Evolutionary conservation across 2,113 vertebrate species (phyloP), one percentile per base, ranked within the genome.

Genomic region (Bucco capensis): DNA sequence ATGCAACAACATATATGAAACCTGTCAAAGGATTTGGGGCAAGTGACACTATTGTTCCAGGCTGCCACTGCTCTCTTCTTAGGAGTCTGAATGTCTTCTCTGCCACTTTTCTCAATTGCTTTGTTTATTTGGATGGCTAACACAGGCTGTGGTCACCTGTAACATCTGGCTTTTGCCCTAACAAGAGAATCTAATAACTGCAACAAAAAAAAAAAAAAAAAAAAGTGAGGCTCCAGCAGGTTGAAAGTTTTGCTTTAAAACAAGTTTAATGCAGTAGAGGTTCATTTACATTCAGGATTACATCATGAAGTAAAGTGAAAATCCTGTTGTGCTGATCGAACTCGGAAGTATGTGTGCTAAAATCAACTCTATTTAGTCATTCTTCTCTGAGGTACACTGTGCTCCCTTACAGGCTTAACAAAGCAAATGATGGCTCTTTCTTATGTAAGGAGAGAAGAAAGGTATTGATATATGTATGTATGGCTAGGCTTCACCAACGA

Each of bases 361-460:
- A 76, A 72, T 50, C 9, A 65, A 16, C 49, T 54, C 75, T 56
- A 50, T 19, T 42, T 73, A 70, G 7, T 50, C 12, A 13, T 50
- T 89, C 54, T 88, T 92, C 67, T 57, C 35, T 42, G 51, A 87
- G 74, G 44, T 27, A 80, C 33, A 74, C 61, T 53, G 57, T 53
- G 24, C 51, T 91, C 72, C 61, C 19, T 86, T 88, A 61, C 66
- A 28, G 53, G 80, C 56, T n/a, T 70, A 73, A 50, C 46, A 67
- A 83, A 86, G 62, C 22, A 73, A 73, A 84, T 67, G 54, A 90
- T 25, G 25, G 19, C 16, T 61, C 44, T 64, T 85, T 56, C 77
- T 70, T 46, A 50, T 67, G 77, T 46, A 92, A 84, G 54, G 42
- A 96, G 74, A 92, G 53, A 75, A 80, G 84, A 89, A 74, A 75